Conservation (phyloP, 2,113 vertebrate species). For the Marmota monax region DNA sequence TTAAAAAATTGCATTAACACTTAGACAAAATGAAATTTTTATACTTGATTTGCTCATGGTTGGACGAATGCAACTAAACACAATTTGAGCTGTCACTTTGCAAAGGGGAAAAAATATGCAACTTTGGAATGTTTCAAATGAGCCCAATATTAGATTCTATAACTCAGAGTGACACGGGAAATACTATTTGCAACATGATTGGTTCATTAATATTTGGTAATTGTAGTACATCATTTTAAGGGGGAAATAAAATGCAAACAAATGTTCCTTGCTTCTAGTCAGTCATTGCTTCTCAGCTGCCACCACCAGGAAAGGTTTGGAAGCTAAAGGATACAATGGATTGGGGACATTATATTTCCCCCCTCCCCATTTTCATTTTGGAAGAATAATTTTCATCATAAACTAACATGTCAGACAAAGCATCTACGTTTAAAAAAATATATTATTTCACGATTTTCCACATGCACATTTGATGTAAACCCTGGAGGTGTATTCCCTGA, state of each 20-base stretch:
- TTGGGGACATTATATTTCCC: constrained; percentile 70
- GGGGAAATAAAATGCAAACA: constrained; percentile 79
- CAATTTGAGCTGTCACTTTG: constrained; percentile 82
- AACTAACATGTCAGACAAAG: constrained; percentile 90
- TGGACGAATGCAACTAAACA: constrained; percentile 79
- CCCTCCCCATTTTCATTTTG: constrained; percentile 85
- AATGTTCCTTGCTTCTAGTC: constrained; percentile 66
- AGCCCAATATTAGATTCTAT: constrained; percentile 85
- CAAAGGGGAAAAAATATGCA: constrained; percentile 83
- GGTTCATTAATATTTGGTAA: constrained; percentile 87
- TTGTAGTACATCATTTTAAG: constrained; percentile 83
- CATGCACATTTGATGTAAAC: constrained; percentile 90
- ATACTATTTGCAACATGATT: constrained; percentile 84
- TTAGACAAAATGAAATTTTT: constrained; percentile 86
- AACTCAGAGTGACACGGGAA: constrained; percentile 84
- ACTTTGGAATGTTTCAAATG: constrained; percentile 84
- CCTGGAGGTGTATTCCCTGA: constrained; percentile 91
- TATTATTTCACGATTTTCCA: constrained; percentile 89
- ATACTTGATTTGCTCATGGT: constrained; percentile 84
- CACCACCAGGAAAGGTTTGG: constrained; percentile 70
- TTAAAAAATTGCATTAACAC: constrained; percentile 86
- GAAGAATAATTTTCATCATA: constrained; percentile 87
- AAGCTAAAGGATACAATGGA: constrained; percentile 17
- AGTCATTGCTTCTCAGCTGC: constrained; percentile 50
- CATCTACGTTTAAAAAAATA: constrained; percentile 87